A percentile compares a stretch with the other conserved stretches of the same genome.
These are phyloP conservation scores for Chloropsis hardwickii DNA, from an alignment of 2,113 vertebrate genomes.

Conservation along the genomic window DNA sequence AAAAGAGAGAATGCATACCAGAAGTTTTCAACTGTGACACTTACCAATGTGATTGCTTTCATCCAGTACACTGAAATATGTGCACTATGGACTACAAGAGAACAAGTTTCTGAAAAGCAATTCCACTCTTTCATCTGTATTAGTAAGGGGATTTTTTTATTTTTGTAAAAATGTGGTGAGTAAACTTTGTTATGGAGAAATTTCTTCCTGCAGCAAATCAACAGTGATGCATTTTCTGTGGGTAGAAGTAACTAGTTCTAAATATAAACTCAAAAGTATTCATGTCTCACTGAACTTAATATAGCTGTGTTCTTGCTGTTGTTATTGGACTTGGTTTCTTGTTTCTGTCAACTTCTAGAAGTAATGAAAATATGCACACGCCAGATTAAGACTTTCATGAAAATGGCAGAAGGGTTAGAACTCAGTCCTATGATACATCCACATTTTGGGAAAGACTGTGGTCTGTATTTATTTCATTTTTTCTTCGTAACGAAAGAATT, in stretches of 20 bases:
- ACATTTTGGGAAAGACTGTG: background rate
- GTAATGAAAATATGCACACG: conserved; percentile 19
- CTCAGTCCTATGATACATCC: background rate
- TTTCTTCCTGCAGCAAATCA: conserved; percentile 60
- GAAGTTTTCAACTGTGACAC: background rate
- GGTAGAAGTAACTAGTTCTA: conserved; percentile 60
- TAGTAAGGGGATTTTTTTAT: background rate
- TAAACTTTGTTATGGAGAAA: conserved; percentile 32
- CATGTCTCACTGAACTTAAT: conserved; percentile 25
- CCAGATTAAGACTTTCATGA: conserved; percentile 6
- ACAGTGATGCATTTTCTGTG: conserved; percentile 40
- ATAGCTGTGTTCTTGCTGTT: conserved; percentile 26
- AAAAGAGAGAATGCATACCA: background rate
- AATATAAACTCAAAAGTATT: conserved; percentile 56
- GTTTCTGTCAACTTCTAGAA: conserved; percentile 53
- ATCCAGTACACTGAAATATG: fast-evolving
- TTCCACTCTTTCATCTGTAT: background rate
- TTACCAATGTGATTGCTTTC: background rate
- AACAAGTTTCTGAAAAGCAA: background rate
- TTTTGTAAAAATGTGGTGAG: background rate
- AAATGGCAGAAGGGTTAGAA: background rate
- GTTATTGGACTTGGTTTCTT: conserved; percentile 58
- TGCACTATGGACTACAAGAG: background rate
- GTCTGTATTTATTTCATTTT: background rate
- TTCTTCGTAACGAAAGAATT: background rate